Conservation (phyloP, 2,113 vertebrate genomes). For the Oenanthe oenanthe region DNA sequence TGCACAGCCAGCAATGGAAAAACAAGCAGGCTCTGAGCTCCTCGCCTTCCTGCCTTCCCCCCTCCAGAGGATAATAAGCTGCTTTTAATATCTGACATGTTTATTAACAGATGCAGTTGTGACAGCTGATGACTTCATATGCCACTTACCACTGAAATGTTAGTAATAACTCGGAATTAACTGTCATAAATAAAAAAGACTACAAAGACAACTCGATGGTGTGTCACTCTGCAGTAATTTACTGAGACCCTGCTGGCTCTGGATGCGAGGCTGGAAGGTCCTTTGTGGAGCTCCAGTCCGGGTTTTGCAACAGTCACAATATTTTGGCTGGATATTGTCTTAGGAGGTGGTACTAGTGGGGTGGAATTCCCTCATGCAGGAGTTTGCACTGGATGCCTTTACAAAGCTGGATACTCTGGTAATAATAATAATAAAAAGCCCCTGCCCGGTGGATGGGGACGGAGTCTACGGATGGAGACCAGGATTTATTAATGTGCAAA, state of each 20-base stretch:
- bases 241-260: constrained; percentile 53
- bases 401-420: constrained; percentile 61
- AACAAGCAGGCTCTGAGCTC: not conserved
- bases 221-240: constrained; percentile 48
- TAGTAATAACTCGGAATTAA: constrained; percentile 42
- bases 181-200: constrained; percentile 57
- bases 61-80: constrained; percentile 43
- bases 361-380: constrained; percentile 74
- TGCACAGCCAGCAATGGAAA: not conserved
- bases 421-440: constrained; percentile 56
- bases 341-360: constrained; percentile 73
- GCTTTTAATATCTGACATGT: constrained; percentile 57
- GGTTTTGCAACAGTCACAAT: constrained; percentile 73
- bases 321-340: constrained; percentile 75
- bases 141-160: constrained; percentile 47
- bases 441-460: constrained; percentile 20
- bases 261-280: constrained; percentile 41
- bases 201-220: constrained; percentile 59
- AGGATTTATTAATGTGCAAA: constrained; percentile 52
- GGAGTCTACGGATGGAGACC: constrained; percentile 14
- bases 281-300: constrained; percentile 71
- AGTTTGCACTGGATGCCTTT: constrained; percentile 69
- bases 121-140: constrained; percentile 51
- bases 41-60: not conserved
- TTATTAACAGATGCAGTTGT: constrained; percentile 60